A percentile compares a stretch with the other conserved stretches of the same genome.
Conservation (phyloP, 2,797 vertebrate species). For the Spinus pinus region DNA sequence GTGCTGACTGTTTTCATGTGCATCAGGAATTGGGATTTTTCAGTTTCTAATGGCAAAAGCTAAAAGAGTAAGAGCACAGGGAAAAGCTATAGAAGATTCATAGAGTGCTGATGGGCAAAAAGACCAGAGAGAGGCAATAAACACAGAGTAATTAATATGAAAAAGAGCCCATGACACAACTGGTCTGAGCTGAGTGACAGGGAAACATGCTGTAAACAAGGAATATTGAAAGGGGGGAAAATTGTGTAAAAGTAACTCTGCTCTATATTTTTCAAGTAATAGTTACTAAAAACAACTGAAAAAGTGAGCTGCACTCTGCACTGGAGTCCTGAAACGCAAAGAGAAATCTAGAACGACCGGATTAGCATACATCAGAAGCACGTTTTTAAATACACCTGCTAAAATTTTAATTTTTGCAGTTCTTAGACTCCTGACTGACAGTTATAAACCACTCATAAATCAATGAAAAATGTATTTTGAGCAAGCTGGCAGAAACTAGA, state of each 20-base stretch:
- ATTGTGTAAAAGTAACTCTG: background rate
- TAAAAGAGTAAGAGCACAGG: background rate
- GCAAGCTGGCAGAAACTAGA: background rate
- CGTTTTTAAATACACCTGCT: background rate
- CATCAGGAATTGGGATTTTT: background rate
- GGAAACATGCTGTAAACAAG: background rate
- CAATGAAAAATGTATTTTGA: background rate
- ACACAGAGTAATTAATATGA: accelerated
- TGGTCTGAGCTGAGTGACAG: accelerated
- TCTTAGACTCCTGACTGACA: background rate
- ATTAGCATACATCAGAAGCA: background rate
- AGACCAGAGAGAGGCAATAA: background rate
- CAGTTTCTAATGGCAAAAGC: background rate
- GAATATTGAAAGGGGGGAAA: background rate
- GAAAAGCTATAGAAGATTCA: background rate
- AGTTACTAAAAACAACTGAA: background rate
- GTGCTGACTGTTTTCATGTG: background rate
- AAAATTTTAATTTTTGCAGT: background rate
- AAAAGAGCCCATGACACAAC: background rate
- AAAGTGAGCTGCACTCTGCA: background rate
- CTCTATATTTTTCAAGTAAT: background rate
- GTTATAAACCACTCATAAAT: background rate
- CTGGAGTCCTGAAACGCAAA: background rate
- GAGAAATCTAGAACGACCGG: background rate
- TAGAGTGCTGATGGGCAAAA: background rate